Evolutionary conservation across 2,888 invertebrate species (phyloP), one percentile per base, ranked within the genome.

Genomic region (Calliphora vomitoria): DNA sequence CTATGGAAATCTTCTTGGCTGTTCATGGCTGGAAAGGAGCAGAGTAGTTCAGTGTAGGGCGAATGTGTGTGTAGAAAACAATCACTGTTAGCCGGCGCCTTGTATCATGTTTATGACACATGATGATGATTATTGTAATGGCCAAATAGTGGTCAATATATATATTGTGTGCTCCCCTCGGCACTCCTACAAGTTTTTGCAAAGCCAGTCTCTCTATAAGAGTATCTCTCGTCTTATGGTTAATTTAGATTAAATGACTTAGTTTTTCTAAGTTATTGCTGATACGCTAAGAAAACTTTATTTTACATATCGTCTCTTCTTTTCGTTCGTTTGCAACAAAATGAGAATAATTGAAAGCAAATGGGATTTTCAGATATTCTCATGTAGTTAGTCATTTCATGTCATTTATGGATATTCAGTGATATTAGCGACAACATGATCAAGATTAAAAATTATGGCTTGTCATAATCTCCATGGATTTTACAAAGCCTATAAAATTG

Each of bases 61-160:
- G 53, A 72, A 66, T 18, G 64, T 74, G 64, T 74, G 74, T 66
- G 55, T 44, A 68, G 50, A 71, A 72, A 78, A 85, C 80, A 85
- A 88, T 88, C 87, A 87, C 84, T 90, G 89, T 89, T 89, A 89
- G 91, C 90, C 92, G 92, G 92, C 91, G 92, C 92, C 91, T 92
- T 92, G 89, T 90, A 92, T 91, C 92, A 92, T 91, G 91, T 90
- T 90, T 91, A 93, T 92, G 92, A 92, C 92, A 92, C 92, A 92
- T 93, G 92, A 92, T 90, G 91, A 91, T 89, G 89, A 90, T 92
- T 91, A 82, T 82, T 81, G 71, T 84, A 84, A 86, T 81, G 58
- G 74, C 82, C 86, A 83, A 88, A 86, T 86, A 35, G 82, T 81
- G 85, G 60, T 80, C 80, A 76, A 80, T 85, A 80, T 85, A 75